A percentile compares a stretch with the other conserved stretches of the same genome.
Conservation (phyloP, 2,113 vertebrate genomes). For the Bos javanicus region DNA sequence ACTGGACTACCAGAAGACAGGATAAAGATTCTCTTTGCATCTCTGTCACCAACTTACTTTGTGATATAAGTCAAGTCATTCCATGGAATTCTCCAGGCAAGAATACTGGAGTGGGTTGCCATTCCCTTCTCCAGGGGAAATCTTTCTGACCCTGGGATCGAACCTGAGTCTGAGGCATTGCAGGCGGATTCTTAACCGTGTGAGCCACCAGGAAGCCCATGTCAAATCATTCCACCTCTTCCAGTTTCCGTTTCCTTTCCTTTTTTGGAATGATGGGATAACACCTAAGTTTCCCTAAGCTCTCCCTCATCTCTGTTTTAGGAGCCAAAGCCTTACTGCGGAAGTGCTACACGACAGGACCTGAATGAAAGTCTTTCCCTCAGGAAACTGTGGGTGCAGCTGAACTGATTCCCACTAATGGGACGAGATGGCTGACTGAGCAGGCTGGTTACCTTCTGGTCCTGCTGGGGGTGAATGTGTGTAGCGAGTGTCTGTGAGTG, state of each 20-base stretch:
- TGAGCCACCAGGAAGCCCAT: background rate
- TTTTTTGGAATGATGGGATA: background rate
- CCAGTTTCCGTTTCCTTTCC: background rate
- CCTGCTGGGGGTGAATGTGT: background rate
- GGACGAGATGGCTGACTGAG: background rate
- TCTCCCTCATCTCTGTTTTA: background rate
- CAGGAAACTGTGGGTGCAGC: background rate
- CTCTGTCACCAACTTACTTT: background rate
- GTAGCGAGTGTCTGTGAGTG: too few species aligned
- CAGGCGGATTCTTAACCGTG: accelerated
- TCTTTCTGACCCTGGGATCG: background rate
- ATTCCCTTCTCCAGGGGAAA: background rate
- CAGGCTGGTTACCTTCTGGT: background rate
- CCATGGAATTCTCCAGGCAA: background rate
- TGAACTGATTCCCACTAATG: background rate
- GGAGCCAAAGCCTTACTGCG: background rate
- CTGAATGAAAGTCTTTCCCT: background rate
- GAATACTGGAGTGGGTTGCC: background rate
- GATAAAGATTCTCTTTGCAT: background rate
- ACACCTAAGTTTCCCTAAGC: background rate
- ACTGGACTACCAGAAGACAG: too few species aligned
- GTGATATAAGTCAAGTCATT: background rate
- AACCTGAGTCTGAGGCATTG: background rate
- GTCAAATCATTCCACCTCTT: background rate
- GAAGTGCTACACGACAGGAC: background rate